Conservation (phyloP, 2,888 invertebrate species). For the Apamea crenata region DNA sequence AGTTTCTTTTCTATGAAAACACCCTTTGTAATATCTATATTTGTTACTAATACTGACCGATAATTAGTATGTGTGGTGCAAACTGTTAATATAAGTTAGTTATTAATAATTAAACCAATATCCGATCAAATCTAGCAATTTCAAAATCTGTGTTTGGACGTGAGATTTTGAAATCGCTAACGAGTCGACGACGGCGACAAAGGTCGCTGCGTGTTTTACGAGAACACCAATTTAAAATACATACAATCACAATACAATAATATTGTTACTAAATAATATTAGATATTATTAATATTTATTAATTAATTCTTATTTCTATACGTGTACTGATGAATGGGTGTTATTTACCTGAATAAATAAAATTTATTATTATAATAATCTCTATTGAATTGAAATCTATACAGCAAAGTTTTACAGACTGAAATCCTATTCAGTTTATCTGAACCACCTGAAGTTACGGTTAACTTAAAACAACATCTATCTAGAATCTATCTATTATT, state of each 20-base stretch:
- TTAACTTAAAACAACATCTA: neutral
- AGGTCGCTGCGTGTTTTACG: neutral
- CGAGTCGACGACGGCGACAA: neutral
- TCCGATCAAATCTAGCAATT: neutral
- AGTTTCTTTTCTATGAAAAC: neutral
- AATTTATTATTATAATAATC: neutral
- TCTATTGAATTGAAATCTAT: neutral
- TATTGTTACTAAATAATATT: too few relatives aligned
- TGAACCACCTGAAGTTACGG: neutral
- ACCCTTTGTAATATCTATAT: neutral
- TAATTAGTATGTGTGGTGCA: too few relatives aligned
- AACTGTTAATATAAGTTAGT: too few relatives aligned
- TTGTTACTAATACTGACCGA: too few relatives aligned
- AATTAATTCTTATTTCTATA: too few relatives aligned
- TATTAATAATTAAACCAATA: too few relatives aligned
- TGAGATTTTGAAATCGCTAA: neutral
- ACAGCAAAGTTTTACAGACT: neutral
- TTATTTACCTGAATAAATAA: too few relatives aligned
- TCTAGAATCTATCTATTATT: conserved; percentile 1
- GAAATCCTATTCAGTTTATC: neutral
- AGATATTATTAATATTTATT: too few relatives aligned
- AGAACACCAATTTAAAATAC: neutral
- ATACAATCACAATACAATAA: neutral
- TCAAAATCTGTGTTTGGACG: neutral
- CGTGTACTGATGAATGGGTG: too few relatives aligned